phyloP scores from a whole-genome alignment of 2,113 vertebrate genomes.

The Porphyrio hochstetteri region DNA sequence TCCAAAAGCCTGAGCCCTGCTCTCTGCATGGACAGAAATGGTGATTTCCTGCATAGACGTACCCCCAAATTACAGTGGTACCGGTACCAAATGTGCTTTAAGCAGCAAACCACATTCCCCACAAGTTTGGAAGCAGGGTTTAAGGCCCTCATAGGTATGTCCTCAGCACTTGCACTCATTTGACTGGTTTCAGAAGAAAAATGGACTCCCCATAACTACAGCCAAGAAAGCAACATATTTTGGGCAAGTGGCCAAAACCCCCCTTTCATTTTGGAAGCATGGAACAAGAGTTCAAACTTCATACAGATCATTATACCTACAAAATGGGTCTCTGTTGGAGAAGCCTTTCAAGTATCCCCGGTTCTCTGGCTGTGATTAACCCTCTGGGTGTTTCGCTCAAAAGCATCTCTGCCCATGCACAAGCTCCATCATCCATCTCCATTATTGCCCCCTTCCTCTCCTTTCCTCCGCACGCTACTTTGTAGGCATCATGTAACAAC shows the following conservation, averaged over 20 bases:
- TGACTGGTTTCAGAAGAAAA: not conserved
- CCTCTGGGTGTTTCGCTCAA: rapidly evolving
- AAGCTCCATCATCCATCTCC: not conserved
- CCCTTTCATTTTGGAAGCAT: not conserved
- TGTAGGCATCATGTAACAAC: not conserved
- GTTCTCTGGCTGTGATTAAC: not conserved
- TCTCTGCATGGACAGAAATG: not conserved
- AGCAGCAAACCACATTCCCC: not conserved
- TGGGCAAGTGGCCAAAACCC: not conserved
- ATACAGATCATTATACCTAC: not conserved
- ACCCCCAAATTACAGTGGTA: rapidly evolving
- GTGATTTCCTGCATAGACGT: not conserved
- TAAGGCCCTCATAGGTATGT: not conserved
- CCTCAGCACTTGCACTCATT: not conserved
- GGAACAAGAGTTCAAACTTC: not conserved
- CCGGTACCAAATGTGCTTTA: not conserved
- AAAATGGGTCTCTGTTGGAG: not conserved
- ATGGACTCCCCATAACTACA: not conserved
- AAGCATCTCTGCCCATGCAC: not conserved
- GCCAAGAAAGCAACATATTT: not conserved
- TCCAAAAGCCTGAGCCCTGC: not conserved
- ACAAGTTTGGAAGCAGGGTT: not conserved
- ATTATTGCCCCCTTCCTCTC: too few species aligned
- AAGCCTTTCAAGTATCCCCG: not conserved
- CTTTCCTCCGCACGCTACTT: rapidly evolving